A percentile compares a stretch with the other conserved stretches of the same genome.
phyloP scores from a whole-genome alignment of 2,888 invertebrate genomes.

The Orchesellides sinensis region DNA sequence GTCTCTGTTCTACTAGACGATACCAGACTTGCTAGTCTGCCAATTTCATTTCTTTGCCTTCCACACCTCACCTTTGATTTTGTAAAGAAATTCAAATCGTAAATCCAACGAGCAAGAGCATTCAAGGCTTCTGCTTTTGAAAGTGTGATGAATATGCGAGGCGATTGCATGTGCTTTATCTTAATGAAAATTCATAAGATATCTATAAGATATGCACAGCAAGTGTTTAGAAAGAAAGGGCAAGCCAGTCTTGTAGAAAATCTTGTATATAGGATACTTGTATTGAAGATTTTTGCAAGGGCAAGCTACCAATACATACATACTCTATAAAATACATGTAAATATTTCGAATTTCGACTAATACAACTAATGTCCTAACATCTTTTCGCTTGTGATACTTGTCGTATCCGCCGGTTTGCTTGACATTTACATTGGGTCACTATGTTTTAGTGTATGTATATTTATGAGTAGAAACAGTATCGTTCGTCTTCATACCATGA shows the following conservation, averaged over 20 bases:
- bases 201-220: neutral
- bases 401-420: neutral
- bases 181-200: neutral
- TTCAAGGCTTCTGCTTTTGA: neutral
- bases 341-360: neutral
- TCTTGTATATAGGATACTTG: too few species aligned
- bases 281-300: too few species aligned
- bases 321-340: too few species aligned
- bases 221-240: too few species aligned
- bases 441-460: neutral
- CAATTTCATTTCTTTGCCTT: conserved; percentile 7
- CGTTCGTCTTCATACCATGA: neutral
- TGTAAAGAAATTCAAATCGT: neutral
- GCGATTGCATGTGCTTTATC: neutral
- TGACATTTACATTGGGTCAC: too few species aligned
- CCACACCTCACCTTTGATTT: neutral
- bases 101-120: neutral
- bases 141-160: neutral
- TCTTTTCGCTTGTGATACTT: neutral
- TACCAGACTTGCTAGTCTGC: neutral
- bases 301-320: too few species aligned
- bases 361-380: neutral
- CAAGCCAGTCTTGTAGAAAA: too few species aligned
- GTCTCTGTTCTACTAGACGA: neutral
- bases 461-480: neutral